Base-by-base conservation (phyloP, 2,888 invertebrate species). In the Ectobius pallidus region DNA sequence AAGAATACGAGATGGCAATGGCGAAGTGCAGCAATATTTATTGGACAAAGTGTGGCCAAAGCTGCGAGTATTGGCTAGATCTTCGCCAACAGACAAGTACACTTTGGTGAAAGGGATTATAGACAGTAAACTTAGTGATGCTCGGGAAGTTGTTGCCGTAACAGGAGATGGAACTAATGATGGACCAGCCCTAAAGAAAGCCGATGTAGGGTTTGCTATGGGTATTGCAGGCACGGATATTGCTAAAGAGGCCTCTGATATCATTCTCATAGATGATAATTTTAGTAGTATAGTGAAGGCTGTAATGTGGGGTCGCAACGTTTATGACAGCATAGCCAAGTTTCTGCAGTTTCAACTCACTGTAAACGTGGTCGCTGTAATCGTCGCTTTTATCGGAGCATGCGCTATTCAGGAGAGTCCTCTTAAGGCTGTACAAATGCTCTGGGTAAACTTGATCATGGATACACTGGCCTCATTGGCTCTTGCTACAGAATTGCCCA, bases 161-260 rank as follows among this genome's bases (percentile, higher is more conserved):
- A 99, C 99, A 0, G 98, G 98, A 2, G 98, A 99, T 85, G 98
- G 98, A 49, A 99, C 98, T 74, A 99, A 99, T 83, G 98, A 99
- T 84, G 98, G 97, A 1, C 98, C 98, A 14, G 98, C 97, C 68
- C 85, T 99, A 77, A 99, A 99, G 84, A 98, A 97, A 84, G 98
- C 98, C 71, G 99, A 99, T 83, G 98, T 99, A 78, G 99, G 99
- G 62, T 99, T 99, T 84, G 98, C 99, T 78, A 99, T 99, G 98
- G 99, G 99, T 80, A 99, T 99, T 81, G 98, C 99, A 77, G 99
- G 99, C 71, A 99, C 99, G 32, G 99, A 99, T 86, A 99, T 99
- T 11, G 99, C 99, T 44, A 99, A 99, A 83, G 99, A 99, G 85
- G 99, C 99, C 39, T 99, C 99, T 52, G 98, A 99, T 86, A 99